A percentile compares a stretch with the other conserved stretches of the same genome.
phyloP scores from a whole-genome alignment of 2,113 vertebrate species.

The Chloropsis hardwickii region DNA sequence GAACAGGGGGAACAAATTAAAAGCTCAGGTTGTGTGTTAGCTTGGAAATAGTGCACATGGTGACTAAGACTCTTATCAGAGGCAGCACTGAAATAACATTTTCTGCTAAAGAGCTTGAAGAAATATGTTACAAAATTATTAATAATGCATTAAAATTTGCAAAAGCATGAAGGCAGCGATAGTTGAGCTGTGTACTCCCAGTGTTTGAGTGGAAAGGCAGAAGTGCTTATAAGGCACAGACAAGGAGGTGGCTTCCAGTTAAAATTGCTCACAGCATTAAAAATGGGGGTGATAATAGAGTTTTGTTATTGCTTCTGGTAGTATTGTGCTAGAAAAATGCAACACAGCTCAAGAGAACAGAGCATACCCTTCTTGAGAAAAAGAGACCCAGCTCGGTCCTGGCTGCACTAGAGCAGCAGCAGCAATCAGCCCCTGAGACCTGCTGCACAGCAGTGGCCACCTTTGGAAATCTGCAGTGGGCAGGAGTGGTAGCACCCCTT shows the following conservation, averaged over 20 bases:
- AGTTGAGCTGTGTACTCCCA: constrained; percentile 29
- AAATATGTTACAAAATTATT: constrained; percentile 65
- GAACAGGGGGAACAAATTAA: constrained; percentile 57
- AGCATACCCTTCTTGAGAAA: not conserved
- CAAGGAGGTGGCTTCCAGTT: not conserved
- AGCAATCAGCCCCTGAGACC: not conserved
- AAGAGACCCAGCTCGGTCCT: not conserved
- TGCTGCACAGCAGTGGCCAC: not conserved
- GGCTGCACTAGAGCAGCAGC: not conserved
- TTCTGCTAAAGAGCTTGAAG: constrained; percentile 59
- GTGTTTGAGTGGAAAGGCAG: not conserved
- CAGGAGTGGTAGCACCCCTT: not conserved
- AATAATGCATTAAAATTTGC: constrained; percentile 68
- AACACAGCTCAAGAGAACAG: not conserved
- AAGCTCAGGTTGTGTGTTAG: constrained; percentile 50
- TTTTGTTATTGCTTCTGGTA: not conserved
- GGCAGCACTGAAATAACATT: constrained; percentile 52
- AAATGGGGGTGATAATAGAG: not conserved
- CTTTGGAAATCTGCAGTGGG: fast-evolving
- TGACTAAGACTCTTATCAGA: constrained; percentile 59
- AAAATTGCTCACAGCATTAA: not conserved
- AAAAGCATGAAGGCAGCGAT: constrained; percentile 42
- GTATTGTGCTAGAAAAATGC: not conserved
- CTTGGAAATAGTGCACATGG: constrained; percentile 47
- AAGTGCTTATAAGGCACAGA: not conserved